Conservation (phyloP, 2,113 vertebrate genomes). For the Poeciliopsis prolifica region DNA sequence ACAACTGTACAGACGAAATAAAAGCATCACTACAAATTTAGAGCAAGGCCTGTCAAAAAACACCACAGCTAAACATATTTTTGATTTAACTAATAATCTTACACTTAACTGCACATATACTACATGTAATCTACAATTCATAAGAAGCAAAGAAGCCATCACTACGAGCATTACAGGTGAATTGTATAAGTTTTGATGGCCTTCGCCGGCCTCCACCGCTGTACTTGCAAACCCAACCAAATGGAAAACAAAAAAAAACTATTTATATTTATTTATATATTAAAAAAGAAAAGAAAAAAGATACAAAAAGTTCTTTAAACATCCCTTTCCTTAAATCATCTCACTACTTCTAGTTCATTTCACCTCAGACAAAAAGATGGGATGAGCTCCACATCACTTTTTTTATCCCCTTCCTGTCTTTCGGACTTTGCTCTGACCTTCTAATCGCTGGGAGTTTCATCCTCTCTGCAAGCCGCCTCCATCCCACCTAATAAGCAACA, state of each 20-base stretch:
- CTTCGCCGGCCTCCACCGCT: constrained; percentile 67
- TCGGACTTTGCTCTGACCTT: constrained; percentile 35
- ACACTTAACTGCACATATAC: constrained; percentile 98
- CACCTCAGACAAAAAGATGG: constrained; percentile 44
- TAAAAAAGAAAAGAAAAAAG: constrained; percentile 20
- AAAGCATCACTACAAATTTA: constrained; percentile 94
- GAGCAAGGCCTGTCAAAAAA: constrained; percentile 91
- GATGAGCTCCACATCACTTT: constrained; percentile 41
- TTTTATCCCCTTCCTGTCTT: not conserved
- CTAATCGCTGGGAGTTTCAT: constrained; percentile 75
- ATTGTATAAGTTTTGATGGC: constrained; percentile 83
- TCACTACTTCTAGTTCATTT: constrained; percentile 43
- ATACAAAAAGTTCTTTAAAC: constrained; percentile 39
- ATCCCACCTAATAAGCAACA: constrained; percentile 81
- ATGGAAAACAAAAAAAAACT: constrained; percentile 21
- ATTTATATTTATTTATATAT: constrained; percentile 6
- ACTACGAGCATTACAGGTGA: constrained; percentile 91
- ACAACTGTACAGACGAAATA: constrained; percentile 99
- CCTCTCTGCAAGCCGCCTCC: constrained; percentile 64
- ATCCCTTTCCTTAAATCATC: constrained; percentile 52
- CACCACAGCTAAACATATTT: constrained; percentile 82
- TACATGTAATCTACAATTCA: constrained; percentile 90
- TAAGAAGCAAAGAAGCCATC: constrained; percentile 89
- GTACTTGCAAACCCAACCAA: constrained; percentile 61
- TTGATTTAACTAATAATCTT: constrained; percentile 91